Evolutionary conservation across 2,888 invertebrate genomes (phyloP).

Genomic region (Muschampia plurimacula): DNA sequence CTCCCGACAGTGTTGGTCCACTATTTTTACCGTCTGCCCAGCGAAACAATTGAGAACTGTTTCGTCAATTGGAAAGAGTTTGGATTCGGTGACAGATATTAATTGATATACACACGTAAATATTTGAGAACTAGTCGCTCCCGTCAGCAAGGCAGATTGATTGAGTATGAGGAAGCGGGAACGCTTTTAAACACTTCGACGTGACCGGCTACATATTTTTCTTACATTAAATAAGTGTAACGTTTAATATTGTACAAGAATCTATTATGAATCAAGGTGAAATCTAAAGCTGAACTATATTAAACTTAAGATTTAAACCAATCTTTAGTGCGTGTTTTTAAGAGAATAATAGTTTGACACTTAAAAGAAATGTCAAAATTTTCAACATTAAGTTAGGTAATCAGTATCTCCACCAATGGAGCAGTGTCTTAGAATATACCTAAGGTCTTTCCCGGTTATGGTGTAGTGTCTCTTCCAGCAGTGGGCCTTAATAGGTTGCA

Average conservation of each 20-base stretch:
- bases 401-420: too few species aligned
- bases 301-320: too few species aligned
- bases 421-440: too few species aligned
- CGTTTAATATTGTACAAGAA: background rate
- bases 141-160: constrained; percentile 46
- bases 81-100: constrained; percentile 64
- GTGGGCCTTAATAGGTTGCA: too few species aligned
- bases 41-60: constrained; percentile 67
- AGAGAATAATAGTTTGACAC: too few species aligned
- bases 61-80: constrained; percentile 75
- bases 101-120: constrained; percentile 66
- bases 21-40: constrained; percentile 65
- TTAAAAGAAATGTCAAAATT: too few species aligned
- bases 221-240: background rate
- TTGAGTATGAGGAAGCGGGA: constrained; percentile 42
- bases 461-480: too few species aligned
- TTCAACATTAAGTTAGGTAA: too few species aligned
- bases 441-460: too few species aligned
- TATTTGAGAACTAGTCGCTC: constrained; percentile 51
- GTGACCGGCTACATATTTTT: background rate
- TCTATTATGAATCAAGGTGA: too few species aligned
- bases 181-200: constrained; percentile 20
- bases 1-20: constrained; percentile 60
- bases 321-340: too few species aligned
- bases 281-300: too few species aligned